A percentile compares a stretch with the other conserved stretches of the same genome.
Conservation (phyloP, 1,140 invertebrate genomes). For the Pogonus chalceus region DNA sequence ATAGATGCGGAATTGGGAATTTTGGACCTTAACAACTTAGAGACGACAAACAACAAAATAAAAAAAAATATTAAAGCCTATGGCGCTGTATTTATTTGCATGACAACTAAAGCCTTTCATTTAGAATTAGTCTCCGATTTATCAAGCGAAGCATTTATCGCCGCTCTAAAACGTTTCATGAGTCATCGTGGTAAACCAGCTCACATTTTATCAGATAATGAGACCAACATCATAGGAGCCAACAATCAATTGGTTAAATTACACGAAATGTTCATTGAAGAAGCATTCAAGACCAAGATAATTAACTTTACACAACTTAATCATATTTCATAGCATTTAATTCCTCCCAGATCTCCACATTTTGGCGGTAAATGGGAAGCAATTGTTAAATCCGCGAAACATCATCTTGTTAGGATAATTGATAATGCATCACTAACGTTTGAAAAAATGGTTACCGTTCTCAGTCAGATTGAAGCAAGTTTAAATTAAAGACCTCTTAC, state of each 20-base stretch:
- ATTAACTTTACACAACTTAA: neutral
- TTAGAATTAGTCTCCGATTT: conserved; percentile 22
- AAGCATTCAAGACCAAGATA: neutral
- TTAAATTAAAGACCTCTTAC: neutral
- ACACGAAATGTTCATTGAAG: neutral
- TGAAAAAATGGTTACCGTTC: neutral
- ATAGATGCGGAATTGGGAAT: conserved; percentile 17
- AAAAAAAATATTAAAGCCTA: conserved; percentile 12
- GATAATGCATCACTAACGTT: neutral
- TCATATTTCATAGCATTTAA: conserved; percentile 18
- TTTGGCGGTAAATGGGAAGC: conserved; percentile 27
- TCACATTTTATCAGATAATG: conserved; percentile 13
- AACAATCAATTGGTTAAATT: neutral
- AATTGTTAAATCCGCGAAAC: conserved; percentile 19
- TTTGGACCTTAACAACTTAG: conserved; percentile 16
- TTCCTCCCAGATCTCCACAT: conserved; percentile 20
- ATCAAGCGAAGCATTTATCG: conserved; percentile 19
- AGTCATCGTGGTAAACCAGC: conserved; percentile 14
- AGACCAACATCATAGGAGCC: conserved; percentile 13
- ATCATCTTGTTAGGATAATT: neutral
- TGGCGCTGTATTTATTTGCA: conserved; percentile 14
- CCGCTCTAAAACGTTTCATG: conserved; percentile 22
- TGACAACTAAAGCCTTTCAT: conserved; percentile 18
- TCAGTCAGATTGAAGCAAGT: neutral
- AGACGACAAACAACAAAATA: neutral